Conservation (phyloP, 2,113 vertebrate genomes). For the Muntiacus muntjak region DNA sequence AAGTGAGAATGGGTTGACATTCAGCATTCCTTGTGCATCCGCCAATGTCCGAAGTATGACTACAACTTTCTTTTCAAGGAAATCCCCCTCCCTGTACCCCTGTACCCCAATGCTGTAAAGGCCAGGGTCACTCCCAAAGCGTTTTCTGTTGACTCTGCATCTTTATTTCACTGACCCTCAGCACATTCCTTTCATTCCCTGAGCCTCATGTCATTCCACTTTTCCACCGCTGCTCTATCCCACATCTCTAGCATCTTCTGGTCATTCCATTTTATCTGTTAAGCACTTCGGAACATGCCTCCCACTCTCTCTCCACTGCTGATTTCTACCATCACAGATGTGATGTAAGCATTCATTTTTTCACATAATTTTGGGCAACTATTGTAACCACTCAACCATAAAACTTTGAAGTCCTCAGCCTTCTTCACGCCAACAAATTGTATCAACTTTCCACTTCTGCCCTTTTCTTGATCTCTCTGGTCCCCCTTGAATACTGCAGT, state of each 20-base stretch:
- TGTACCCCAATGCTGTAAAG: neutral
- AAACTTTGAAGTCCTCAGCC: neutral
- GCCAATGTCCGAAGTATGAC: neutral
- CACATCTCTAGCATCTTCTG: neutral
- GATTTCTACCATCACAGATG: neutral
- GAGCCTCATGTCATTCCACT: neutral
- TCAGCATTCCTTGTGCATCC: neutral
- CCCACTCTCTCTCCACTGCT: neutral
- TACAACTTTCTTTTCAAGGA: neutral
- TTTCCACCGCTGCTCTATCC: neutral
- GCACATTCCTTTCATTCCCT: neutral
- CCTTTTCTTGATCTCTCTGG: neutral
- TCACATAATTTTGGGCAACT: neutral
- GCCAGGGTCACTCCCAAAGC: neutral
- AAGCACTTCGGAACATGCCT: neutral
- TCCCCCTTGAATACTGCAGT: neutral
- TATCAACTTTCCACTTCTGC: neutral
- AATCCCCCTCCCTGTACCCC: neutral
- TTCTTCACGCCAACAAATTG: neutral
- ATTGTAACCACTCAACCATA: neutral
- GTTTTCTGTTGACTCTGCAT: neutral
- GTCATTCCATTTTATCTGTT: neutral
- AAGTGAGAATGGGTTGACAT: neutral
- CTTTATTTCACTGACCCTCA: neutral
- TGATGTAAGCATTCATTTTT: neutral